Conservation (phyloP, 2,888 invertebrate species). For the Horisme vitalbata region DNA sequence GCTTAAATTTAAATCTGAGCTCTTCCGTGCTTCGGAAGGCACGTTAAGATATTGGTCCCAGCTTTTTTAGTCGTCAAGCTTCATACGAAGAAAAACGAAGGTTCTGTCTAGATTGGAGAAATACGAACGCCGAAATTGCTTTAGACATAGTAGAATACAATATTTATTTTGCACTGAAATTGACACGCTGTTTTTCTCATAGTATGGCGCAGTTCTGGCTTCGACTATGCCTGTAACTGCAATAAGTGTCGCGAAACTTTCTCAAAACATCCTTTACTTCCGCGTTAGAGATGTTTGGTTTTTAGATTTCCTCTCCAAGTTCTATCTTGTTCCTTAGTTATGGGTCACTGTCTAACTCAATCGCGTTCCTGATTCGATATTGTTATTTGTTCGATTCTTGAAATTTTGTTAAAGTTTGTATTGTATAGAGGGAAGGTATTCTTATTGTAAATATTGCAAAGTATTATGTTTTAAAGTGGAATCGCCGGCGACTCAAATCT, state of each 20-base stretch:
- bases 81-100: too few species aligned
- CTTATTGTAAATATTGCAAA: constrained; percentile 16
- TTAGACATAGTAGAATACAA: too few species aligned
- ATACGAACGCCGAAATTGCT: too few species aligned
- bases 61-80: too few species aligned
- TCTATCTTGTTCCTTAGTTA: constrained; percentile 51
- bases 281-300: constrained; percentile 66
- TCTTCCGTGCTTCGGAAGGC: too few species aligned
- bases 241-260: constrained; percentile 70
- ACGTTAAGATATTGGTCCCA: too few species aligned
- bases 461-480: too few species aligned
- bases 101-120: too few species aligned
- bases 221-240: constrained; percentile 48
- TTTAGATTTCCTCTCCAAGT: constrained; percentile 58
- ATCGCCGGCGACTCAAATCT: too few species aligned
- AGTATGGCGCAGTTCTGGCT: constrained; percentile 14
- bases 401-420: constrained; percentile 20
- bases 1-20: too few species aligned
- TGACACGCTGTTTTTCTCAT: constrained; percentile 5
- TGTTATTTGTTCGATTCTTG: constrained; percentile 40
- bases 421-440: constrained; percentile 9
- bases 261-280: constrained; percentile 62
- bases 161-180: too few species aligned
- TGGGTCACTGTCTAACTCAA: constrained; percentile 52
- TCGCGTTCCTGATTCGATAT: constrained; percentile 52